Conservation (phyloP, 1,140 invertebrate genomes). For the Nasonia giraulti region DNA sequence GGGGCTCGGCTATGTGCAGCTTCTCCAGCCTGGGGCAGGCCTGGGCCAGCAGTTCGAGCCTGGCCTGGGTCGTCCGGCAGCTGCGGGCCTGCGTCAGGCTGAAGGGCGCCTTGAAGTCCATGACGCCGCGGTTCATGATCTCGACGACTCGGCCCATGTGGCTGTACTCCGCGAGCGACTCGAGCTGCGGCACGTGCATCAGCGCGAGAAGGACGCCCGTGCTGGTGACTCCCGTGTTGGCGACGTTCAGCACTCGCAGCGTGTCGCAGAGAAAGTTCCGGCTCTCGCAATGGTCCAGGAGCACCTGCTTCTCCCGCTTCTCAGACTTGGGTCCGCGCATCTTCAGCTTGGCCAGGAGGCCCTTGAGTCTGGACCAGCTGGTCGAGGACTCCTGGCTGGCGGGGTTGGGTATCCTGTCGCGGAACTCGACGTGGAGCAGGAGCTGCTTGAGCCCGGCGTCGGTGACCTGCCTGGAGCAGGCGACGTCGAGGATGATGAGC, state of each 20-base stretch:
- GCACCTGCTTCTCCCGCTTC: conserved; percentile 62
- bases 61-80: conserved; percentile 64
- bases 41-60: conserved; percentile 69
- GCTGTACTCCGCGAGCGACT: conserved; percentile 73
- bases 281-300: conserved; percentile 71
- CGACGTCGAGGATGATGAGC: conserved; percentile 70
- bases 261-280: conserved; percentile 70
- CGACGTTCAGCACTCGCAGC: conserved; percentile 70
- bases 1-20: conserved; percentile 70
- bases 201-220: conserved; percentile 70
- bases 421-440: conserved; percentile 70
- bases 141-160: conserved; percentile 72
- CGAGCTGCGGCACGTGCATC: conserved; percentile 68
- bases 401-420: conserved; percentile 61
- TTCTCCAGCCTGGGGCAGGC: conserved; percentile 70
- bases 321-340: conserved; percentile 56
- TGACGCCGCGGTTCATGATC: conserved; percentile 65
- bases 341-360: conserved; percentile 62
- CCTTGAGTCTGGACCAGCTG: conserved; percentile 68
- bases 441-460: conserved; percentile 71
- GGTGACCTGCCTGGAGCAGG: conserved; percentile 73
- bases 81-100: conserved; percentile 68
- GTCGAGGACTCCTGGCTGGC: conserved; percentile 52
- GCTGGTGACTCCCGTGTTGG: conserved; percentile 71
- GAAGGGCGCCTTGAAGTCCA: conserved; percentile 65